Evolutionary conservation across 37 sponge, comb jelly and placozoan species (phyloP).

Genomic region (Aplysina aerophoba): DNA sequence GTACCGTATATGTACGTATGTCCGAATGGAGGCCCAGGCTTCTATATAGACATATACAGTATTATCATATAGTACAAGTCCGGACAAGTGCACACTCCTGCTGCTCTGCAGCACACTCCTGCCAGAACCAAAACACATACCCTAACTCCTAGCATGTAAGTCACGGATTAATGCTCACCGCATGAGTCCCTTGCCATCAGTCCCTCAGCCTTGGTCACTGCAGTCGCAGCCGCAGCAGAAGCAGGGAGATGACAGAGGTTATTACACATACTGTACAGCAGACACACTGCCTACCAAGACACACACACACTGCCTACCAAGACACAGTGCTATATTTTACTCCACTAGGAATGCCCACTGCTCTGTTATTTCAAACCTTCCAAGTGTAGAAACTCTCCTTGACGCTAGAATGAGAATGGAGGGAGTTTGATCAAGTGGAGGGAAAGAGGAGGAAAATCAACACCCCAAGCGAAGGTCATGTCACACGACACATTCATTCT

Average conservation of each 20-base stretch:
- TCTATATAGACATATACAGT: no score
- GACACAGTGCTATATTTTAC: no score
- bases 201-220: neutral
- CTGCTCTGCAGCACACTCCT: no score
- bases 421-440: no score
- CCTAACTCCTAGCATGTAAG: no score
- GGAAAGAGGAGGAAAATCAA: neutral
- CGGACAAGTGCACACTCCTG: no score
- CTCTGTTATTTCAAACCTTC: no score
- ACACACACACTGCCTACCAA: neutral
- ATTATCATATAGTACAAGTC: no score
- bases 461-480: neutral
- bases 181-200: slow-evolving; percentile 5
- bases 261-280: neutral
- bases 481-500: neutral
- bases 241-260: neutral
- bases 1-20: no score
- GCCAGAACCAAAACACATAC: no score
- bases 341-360: neutral
- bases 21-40: no score
- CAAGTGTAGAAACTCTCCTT: no score
- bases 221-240: neutral
- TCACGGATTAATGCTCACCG: neutral
- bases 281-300: neutral
- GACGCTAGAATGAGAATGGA: neutral